A percentile compares a stretch with the other conserved stretches of the same genome.
Conservation (phyloP, 2,113 vertebrate species). For the Notothenia coriiceps region DNA sequence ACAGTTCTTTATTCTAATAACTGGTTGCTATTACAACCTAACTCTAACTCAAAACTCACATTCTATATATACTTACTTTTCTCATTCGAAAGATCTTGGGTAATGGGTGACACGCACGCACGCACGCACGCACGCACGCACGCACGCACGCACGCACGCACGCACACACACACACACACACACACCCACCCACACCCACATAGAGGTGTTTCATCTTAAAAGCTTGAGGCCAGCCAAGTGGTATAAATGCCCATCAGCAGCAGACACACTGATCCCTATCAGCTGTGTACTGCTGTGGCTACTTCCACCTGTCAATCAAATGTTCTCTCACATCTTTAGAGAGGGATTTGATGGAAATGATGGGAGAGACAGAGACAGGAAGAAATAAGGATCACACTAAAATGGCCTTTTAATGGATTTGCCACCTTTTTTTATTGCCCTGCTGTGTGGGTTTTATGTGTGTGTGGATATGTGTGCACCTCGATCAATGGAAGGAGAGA, state of each 20-base stretch:
- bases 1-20: not conserved
- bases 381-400: constrained; percentile 42
- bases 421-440: constrained; percentile 37
- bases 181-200: not conserved
- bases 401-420: constrained; percentile 28
- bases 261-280: constrained; percentile 62
- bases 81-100: not conserved
- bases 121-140: too few relatives aligned
- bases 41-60: not conserved
- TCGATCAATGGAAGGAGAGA: constrained; percentile 22
- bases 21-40: not conserved
- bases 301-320: constrained; percentile 68
- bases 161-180: not conserved
- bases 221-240: constrained; percentile 46
- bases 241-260: constrained; percentile 68
- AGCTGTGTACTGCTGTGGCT: constrained; percentile 43
- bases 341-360: constrained; percentile 58
- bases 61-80: constrained; percentile 3
- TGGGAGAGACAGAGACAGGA: constrained; percentile 30
- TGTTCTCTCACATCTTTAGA: constrained; percentile 45
- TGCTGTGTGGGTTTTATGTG: constrained; percentile 12
- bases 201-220: constrained; percentile 46
- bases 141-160: too few relatives aligned
- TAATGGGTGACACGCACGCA: constrained; percentile 1
- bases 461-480: constrained; percentile 18